phyloP scores from a whole-genome alignment of 2,113 vertebrate genomes.

The Chiloscyllium plagiosum region DNA sequence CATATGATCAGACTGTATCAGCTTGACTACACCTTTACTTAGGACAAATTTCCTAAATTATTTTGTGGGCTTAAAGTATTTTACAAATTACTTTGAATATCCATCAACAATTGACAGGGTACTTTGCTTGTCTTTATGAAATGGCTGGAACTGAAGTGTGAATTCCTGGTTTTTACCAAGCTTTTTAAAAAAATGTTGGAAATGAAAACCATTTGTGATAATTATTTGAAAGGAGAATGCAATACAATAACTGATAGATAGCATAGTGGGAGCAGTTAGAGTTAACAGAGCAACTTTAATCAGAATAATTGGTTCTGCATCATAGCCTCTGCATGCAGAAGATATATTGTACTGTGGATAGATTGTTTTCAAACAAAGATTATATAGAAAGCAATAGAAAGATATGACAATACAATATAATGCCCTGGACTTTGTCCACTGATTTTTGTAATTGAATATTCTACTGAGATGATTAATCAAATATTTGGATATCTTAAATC shows the following conservation, averaged over 20 bases:
- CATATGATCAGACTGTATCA: conserved; percentile 1
- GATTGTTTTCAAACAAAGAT: conserved; percentile 35
- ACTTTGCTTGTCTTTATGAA: neutral
- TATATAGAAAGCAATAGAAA: conserved; percentile 35
- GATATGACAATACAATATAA: conserved; percentile 36
- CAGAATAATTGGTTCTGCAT: conserved; percentile 38
- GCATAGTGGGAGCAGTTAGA: conserved; percentile 20
- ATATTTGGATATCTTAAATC: conserved; percentile 26
- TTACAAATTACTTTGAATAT: neutral
- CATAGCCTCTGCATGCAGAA: conserved; percentile 34
- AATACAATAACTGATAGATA: conserved; percentile 34
- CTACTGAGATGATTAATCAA: conserved; percentile 34
- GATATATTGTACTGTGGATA: conserved; percentile 36
- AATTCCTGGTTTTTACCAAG: neutral
- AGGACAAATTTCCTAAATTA: neutral
- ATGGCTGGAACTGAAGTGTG: neutral
- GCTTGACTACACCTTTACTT: neutral
- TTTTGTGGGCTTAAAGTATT: neutral
- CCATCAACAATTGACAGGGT: neutral
- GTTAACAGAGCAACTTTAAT: conserved; percentile 34
- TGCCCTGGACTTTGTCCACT: conserved; percentile 35
- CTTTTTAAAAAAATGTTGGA: neutral
- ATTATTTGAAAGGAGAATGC: conserved; percentile 34
- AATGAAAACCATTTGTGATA: conserved; percentile 26
- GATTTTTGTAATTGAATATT: conserved; percentile 38